Evolutionary conservation across 2,888 invertebrate species (phyloP).

Genomic region (Herminia tarsipennalis): DNA sequence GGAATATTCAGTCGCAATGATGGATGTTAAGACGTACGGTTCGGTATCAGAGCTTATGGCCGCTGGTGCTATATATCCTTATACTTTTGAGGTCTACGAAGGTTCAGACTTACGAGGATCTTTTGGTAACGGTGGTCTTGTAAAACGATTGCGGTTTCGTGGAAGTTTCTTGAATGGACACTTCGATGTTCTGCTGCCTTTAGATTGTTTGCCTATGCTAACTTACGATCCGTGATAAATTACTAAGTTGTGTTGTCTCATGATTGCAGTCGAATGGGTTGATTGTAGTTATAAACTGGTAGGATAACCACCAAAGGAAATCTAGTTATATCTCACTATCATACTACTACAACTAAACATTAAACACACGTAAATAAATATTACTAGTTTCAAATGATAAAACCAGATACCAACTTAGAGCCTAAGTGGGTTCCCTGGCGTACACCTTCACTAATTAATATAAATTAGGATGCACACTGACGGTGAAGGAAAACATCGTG

Average conservation of each 20-base stretch:
- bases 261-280: too few relatives aligned
- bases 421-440: too few relatives aligned
- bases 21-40: conserved; percentile 28
- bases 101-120: conserved; percentile 8
- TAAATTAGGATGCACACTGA: too few relatives aligned
- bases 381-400: too few relatives aligned
- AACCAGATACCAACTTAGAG: too few relatives aligned
- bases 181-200: conserved; percentile 7
- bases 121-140: conserved; percentile 14
- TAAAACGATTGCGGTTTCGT: conserved; percentile 11
- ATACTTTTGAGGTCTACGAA: conserved; percentile 28
- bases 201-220: conserved; percentile 3
- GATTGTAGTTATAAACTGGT: too few relatives aligned
- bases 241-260: neutral
- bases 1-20: conserved; percentile 24
- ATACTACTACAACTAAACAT: too few relatives aligned
- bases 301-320: too few relatives aligned
- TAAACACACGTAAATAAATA: too few relatives aligned
- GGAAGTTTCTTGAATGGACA: conserved; percentile 17
- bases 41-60: conserved; percentile 27
- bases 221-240: neutral
- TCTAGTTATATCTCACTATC: too few relatives aligned
- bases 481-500: too few relatives aligned
- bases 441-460: too few relatives aligned
- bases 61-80: conserved; percentile 25